Base-by-base conservation (phyloP, 2,888 invertebrate genomes). In the Junonia oenone region DNA sequence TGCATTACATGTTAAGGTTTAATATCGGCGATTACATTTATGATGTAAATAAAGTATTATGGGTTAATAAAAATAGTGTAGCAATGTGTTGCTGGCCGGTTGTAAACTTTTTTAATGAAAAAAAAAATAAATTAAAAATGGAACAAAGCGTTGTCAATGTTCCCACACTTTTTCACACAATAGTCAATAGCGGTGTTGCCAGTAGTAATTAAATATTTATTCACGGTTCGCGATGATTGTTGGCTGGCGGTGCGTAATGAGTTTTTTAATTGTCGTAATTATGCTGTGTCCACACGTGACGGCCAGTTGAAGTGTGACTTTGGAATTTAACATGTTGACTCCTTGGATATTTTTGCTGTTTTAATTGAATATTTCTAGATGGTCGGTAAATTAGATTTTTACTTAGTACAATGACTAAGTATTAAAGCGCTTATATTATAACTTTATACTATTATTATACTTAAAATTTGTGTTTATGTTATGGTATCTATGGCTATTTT, bases 211-310 rank as follows among this genome's bases (percentile, higher is more conserved):
- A 76, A 75, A 68, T 65, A 71, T 65, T 62, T 67, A 72, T 71
- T 61, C 63, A 66, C 66, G 66, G 62, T 67, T 65, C 43, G 61
- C 67, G 69, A 66, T 73, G 69, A 78, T 75, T 74, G 72, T 63
- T 64, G 66, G 66, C 66, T 68, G 68, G 55, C 67, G 62, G 67
- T 65, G 55, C 63, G 69, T 75, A 74, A 71, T 76, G 72, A 74
- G 66, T 72, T 76, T 77, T 80, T 79, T 78, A 76, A 77, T 76
- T 71, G 68, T 65, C 52, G 58, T 67, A 71, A 78, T 76, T 72
- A 68, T 49, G 65, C 57, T 54, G 58, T 64, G 67, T 67, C 59
- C 63, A 66, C 56, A 67, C 55, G 55, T 57, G 63, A 62, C 63
- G 49, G 43, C 50, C 53, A 50, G 55, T 47, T 37, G 51, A 60